Base-by-base conservation (phyloP, 2,797 vertebrate genomes). In the Emys orbicularis region DNA sequence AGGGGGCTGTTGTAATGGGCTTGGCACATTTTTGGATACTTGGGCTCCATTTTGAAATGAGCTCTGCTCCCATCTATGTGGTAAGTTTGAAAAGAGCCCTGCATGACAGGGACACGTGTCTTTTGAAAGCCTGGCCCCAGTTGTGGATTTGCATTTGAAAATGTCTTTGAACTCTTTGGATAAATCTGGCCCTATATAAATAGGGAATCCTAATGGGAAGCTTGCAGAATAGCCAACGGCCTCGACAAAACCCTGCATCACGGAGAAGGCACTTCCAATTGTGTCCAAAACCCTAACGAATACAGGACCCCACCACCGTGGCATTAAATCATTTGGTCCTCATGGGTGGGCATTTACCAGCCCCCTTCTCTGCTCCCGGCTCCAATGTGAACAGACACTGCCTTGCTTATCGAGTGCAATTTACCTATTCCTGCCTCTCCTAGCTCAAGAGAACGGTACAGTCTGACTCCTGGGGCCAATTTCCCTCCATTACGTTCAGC, bases 401-500 rank as follows among this genome's bases (percentile, higher is more conserved):
- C 88, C 79, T 94, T 92, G 49, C 52, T 23, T 52, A 84, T 84
- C 87, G 90, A 83, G 61, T 53, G 34, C 89, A 88, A 95, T 96
- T 96, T 96, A 90, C 94, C 87, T 95, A 27, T 77, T 86, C 89
- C 87, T 80, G 15, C 83, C 85, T 93, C 79, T 27, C 47, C 84
- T 90, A 85, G 65, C 56, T 87, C 83, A 81, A 50, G 86, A 80
- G 76, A 90, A 86, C 59, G 94, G 85, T 87, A 68, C 82, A 94
- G 93, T 37, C 76, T 88, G 94, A 87, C 94, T 93, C 86, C 83
- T 56, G 93, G 93, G 84, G 81, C 92, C 94, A 90, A 96, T 97
- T 97, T 96, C 81, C 92, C 92, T 93, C 90, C 86, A 93, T 96
- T 96, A 89, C 90, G 49, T 87, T 96, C 92, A 92, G 91, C 57